phyloP scores from a whole-genome alignment of 2,888 invertebrate species.

The Eupithecia dodoneata region DNA sequence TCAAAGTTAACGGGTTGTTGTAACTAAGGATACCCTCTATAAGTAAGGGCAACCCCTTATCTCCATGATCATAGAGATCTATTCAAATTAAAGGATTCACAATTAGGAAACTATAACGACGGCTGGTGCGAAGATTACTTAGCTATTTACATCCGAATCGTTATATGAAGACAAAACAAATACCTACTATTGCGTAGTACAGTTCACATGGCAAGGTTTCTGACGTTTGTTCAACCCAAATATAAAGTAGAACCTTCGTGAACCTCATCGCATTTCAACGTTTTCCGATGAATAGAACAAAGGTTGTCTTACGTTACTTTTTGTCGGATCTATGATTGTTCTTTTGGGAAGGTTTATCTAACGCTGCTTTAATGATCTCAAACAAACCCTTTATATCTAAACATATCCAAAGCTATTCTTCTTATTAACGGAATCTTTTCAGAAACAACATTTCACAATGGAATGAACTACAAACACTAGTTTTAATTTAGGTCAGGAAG shows the following conservation, averaged over 20 bases:
- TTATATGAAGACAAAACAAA: background rate
- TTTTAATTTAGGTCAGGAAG: conserved; percentile 2
- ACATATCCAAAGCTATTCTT: background rate
- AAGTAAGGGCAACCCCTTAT: background rate
- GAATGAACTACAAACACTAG: background rate
- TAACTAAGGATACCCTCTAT: background rate
- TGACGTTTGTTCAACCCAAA: conserved; percentile 29
- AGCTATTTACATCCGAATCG: background rate
- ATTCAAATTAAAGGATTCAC: background rate
- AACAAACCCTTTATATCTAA: background rate
- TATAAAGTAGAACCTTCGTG: conserved; percentile 37
- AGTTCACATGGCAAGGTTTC: conserved; percentile 8
- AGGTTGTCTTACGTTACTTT: conserved; percentile 17
- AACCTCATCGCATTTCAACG: conserved; percentile 34
- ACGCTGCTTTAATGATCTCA: background rate
- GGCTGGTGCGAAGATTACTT: background rate
- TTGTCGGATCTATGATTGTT: background rate
- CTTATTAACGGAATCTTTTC: background rate
- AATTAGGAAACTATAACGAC: background rate
- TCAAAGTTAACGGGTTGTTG: background rate
- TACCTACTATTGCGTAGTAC: background rate
- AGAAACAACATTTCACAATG: background rate
- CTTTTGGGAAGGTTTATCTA: background rate
- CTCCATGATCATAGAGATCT: background rate
- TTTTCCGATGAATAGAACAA: conserved; percentile 33